These are phyloP conservation scores for Arion vulgaris DNA, from an alignment of 1,140 invertebrate species.

Conservation along the genomic window DNA sequence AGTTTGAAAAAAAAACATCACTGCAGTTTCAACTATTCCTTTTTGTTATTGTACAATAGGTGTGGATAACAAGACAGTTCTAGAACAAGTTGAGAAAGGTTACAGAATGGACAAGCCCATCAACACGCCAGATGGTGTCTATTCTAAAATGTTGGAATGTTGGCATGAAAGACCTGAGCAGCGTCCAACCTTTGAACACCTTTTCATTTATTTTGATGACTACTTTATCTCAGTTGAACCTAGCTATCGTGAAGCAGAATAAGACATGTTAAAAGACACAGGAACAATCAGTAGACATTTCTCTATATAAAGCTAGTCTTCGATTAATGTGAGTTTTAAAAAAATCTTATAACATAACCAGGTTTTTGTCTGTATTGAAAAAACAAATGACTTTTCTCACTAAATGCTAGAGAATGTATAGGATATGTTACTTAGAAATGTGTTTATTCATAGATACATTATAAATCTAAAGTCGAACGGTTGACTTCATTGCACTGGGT, in stretches of 20 bases:
- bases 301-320: too few relatives aligned
- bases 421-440: too few relatives aligned
- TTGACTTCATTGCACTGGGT: too few relatives aligned
- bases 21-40: neutral
- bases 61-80: constrained; percentile 85
- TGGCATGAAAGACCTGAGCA: constrained; percentile 85
- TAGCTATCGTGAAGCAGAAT: constrained; percentile 78
- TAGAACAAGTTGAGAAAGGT: constrained; percentile 95
- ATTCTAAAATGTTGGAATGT: constrained; percentile 73
- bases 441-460: too few relatives aligned
- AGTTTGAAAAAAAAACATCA: too few relatives aligned
- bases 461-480: too few relatives aligned
- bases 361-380: too few relatives aligned
- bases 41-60: constrained; percentile 75
- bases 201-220: constrained; percentile 97
- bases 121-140: constrained; percentile 90
- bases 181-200: constrained; percentile 97
- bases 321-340: too few relatives aligned
- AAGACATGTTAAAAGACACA: neutral
- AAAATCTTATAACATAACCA: too few relatives aligned
- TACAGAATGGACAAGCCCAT: constrained; percentile 91
- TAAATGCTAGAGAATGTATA: too few relatives aligned
- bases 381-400: too few relatives aligned
- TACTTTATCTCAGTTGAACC: constrained; percentile 96
- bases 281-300: too few relatives aligned